These are phyloP conservation scores for Ferrisia virgata DNA, from an alignment of 2,888 invertebrate species.

Conservation along the genomic window DNA sequence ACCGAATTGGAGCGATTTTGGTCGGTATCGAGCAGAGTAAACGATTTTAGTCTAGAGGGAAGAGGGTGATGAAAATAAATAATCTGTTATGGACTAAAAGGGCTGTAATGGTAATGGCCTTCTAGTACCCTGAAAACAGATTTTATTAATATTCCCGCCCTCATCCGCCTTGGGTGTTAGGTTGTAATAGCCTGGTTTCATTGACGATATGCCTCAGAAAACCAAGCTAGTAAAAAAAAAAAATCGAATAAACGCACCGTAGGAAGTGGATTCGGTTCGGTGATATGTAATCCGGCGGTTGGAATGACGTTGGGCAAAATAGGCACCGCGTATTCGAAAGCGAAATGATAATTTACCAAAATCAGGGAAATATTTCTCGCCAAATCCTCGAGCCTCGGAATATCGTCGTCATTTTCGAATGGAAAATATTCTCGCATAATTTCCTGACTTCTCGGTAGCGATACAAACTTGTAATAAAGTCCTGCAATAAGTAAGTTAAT, in stretches of 20 bases:
- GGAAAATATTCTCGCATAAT: conserved; percentile 31
- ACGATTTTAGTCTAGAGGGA: too few relatives aligned
- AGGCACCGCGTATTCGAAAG: conserved; percentile 40
- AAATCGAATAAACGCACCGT: conserved; percentile 39
- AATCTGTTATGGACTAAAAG: too few relatives aligned
- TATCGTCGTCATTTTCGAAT: conserved; percentile 7
- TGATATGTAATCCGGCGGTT: conserved; percentile 45
- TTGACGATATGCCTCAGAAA: too few relatives aligned
- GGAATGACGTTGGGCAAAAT: conserved; percentile 36
- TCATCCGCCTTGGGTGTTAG: too few relatives aligned
- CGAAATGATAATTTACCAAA: conserved; percentile 42
- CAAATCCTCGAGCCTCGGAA: conserved; percentile 43
- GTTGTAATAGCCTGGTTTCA: too few relatives aligned
- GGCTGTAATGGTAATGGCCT: too few relatives aligned
- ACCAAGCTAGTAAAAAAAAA: too few relatives aligned
- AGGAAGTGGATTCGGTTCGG: conserved; percentile 35
- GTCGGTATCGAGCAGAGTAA: too few relatives aligned
- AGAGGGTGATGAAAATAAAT: too few relatives aligned
- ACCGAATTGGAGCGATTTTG: too few relatives aligned
- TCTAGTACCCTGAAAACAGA: too few relatives aligned
- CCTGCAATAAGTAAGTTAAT: not conserved
- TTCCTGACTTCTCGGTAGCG: not conserved
- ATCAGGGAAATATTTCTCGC: conserved; percentile 46
- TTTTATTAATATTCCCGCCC: too few relatives aligned
- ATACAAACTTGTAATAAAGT: not conserved